Base-by-base conservation (phyloP, 2,888 invertebrate genomes). In the Liopterus haemorrhoidalis region DNA sequence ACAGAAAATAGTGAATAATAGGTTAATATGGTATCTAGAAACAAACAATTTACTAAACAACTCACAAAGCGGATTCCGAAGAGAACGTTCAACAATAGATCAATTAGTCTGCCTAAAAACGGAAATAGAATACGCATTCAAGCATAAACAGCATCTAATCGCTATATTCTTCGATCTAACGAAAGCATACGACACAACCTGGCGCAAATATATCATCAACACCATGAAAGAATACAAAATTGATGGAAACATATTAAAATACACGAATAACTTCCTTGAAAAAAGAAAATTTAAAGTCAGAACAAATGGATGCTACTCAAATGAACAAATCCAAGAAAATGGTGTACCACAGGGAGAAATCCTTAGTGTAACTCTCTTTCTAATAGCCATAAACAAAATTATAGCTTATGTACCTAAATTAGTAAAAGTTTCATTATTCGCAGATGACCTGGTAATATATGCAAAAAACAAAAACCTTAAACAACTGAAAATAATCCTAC, bases 1-100 rank as follows among this genome's bases (percentile, higher is more conserved):
- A 20, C 42, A 42, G 36, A 42, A 42, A 35, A 42, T 42, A 4
- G 5, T 42, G n/a, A 42, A 36, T 12, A 36, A 42, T 5, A 15
- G 42, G 19, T 11, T 42, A 19, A 31, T 11, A 19, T 42, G 42
- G 36, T 25, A 11, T 18, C n/a, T 41, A 20, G 41, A 41, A 32
- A 18, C 31, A 11, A 41, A 32, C 5, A 41, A 41, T 19, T 22
- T 41, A 5, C 3, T 41, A 20, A 18, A 41, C 22, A 15, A 20
- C 9, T 5, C 24, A n/a, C 32, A 32, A 41, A 36, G 36, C 15
- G 42, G 42, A 15, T 36, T 42, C 19, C 36, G 43, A 28, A 15
- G 20, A 9, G 30, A 24, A 2, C 19, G 43, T 22, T 37, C 37
- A 20, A 37, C 30, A 5, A 25, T 15, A 5, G 43, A 43, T 25